Conservation (phyloP, 2,797 vertebrate genomes). For the Scyliorhinus canicula region DNA sequence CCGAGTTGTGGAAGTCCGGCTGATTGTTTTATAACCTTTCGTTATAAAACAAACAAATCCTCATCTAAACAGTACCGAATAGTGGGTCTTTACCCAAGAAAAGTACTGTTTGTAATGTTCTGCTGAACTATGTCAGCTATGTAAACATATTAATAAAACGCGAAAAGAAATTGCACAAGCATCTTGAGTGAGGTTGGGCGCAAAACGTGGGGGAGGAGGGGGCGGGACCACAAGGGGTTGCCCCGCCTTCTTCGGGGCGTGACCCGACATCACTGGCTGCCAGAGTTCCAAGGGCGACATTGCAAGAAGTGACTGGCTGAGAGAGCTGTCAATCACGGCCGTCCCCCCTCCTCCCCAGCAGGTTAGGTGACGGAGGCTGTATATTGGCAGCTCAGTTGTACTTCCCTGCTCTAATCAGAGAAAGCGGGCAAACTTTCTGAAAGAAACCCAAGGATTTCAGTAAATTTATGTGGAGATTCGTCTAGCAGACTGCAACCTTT, state of each 20-base stretch:
- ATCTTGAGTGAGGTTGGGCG: constrained; percentile 6
- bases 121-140: constrained; percentile 12
- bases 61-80: not conserved
- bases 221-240: not conserved
- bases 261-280: not conserved
- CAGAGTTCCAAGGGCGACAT: too few species aligned
- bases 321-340: not conserved
- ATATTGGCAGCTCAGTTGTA: constrained; percentile 20
- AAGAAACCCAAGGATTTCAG: constrained; percentile 25
- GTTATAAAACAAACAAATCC: not conserved
- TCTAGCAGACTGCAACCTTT: constrained; percentile 3
- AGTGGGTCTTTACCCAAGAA: not conserved
- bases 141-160: constrained; percentile 34
- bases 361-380: constrained; percentile 15
- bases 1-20: not conserved
- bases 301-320: not conserved
- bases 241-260: not conserved
- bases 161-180: not conserved
- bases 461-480: not conserved
- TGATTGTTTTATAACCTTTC: not conserved
- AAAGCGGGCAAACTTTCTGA: constrained; percentile 16
- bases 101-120: not conserved
- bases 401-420: constrained; percentile 25
- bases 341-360: not conserved
- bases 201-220: not conserved